Evolutionary conservation across 2,113 vertebrate species (phyloP), one percentile per base, ranked within the genome.

Genomic region (Glareola pratincola): DNA sequence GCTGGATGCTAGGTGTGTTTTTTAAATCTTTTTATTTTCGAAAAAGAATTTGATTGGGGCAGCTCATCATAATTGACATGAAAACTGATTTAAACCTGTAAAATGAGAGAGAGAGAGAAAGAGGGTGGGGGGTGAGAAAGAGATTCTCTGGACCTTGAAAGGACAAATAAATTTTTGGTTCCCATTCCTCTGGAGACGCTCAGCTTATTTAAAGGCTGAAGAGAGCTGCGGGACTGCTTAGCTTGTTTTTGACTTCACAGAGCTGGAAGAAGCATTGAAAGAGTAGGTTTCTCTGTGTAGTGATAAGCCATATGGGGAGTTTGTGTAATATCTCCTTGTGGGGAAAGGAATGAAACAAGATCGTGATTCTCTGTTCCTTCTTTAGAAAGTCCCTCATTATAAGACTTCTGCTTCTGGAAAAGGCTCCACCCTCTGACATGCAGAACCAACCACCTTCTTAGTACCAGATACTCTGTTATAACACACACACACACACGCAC

Each of bases 271-370:
- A 73, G n/a, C 48, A 41, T 10, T 82, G 88, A 84, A 95, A 36
- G 80, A 94, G 48, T 15, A 87, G 56, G 67, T 93, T 92, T 92
- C 76, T 95, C 69, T 89, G 64, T 48, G 88, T 36, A 92, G 83
- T 6, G 9, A 47, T 83, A 50, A 97, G 84, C 73, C 97, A 94
- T 93, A 94, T 94, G 94, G 86, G 77, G 45, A 82, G 64, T 94
- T 82, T 79, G 88, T 96, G 86, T 62, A 78, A 72, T 43, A 89
- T 23, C 76, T 94, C 88, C 88, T 94, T 72, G 53, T 57, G 77
- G 57, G 60, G 66, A 91, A 92, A 79, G 80, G 73, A 92, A 68
- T 89, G 60, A 94, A 96, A 91, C 62, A 62, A 73, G 75, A 62
- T 79, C 64, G 56, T 85, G 92, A 92, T 87, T 92, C 76, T 87